Percentiles rank a stretch among this genome's conserved stretches.
These are phyloP conservation scores for Orthosia gracilis DNA, from an alignment of 2,888 invertebrate species.

Conservation along the genomic window DNA sequence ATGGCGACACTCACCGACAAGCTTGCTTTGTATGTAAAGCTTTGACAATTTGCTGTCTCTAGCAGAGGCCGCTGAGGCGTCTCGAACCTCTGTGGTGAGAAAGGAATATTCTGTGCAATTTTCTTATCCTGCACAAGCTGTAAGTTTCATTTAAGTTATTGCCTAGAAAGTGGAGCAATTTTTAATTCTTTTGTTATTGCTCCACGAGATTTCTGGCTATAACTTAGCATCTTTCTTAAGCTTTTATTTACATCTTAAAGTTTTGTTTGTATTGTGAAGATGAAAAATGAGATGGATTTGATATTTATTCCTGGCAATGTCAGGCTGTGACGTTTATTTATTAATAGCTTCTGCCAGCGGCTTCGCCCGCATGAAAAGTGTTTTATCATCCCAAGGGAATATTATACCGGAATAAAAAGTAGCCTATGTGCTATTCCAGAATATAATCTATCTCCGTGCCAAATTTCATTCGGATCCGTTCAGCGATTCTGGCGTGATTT, in stretches of 20 bases:
- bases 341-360: no score
- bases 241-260: constrained; percentile 37
- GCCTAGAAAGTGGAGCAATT: constrained; percentile 24
- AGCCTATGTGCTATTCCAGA: no score
- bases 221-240: constrained; percentile 22
- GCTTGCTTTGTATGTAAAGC: no score
- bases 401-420: no score
- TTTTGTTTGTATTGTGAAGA: neutral
- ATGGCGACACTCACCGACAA: no score
- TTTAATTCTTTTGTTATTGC: constrained; percentile 49
- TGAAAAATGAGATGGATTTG: neutral
- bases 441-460: no score
- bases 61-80: neutral
- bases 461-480: no score
- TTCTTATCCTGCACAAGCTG: constrained; percentile 5
- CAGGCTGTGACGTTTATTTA: no score
- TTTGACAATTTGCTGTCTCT: neutral
- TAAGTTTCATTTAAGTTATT: constrained; percentile 41
- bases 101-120: constrained; percentile 20
- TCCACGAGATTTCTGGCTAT: constrained; percentile 7
- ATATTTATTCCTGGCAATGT: neutral
- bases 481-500: no score
- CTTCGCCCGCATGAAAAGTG: no score
- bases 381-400: no score
- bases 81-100: neutral